Evolutionary conservation across 2,888 invertebrate genomes (phyloP).

Genomic region (Luffia ferchaultella): DNA sequence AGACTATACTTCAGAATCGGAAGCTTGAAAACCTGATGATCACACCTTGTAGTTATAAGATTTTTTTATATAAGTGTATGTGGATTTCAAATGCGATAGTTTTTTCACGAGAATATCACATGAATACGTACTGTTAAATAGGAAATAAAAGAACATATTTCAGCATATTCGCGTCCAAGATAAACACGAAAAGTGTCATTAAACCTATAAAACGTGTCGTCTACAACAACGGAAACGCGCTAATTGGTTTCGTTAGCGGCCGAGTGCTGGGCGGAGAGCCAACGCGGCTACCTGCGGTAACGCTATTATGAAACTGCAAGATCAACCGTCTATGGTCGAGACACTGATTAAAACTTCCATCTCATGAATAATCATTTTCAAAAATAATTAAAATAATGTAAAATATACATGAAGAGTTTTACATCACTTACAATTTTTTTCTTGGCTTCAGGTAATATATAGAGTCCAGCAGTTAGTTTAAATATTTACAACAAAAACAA

Average conservation of each 20-base stretch:
- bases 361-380: neutral
- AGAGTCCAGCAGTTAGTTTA: no score
- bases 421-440: no score
- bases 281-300: neutral
- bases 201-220: slow-evolving; percentile 21
- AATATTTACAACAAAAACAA: no score
- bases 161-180: neutral
- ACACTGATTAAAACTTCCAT: slow-evolving; percentile 11
- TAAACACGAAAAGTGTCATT: neutral
- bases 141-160: neutral
- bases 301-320: neutral
- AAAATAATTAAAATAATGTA: no score
- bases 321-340: slow-evolving; percentile 20
- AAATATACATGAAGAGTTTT: no score
- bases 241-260: slow-evolving; percentile 50
- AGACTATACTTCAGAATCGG: no score
- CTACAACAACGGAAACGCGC: slow-evolving; percentile 18
- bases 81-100: no score
- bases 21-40: no score
- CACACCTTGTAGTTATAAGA: no score
- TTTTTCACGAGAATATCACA: neutral
- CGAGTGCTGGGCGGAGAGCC: neutral
- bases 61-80: no score
- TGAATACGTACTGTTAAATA: neutral
- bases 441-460: no score